Percentiles rank a stretch among this genome's conserved stretches.
These are phyloP conservation scores for Heliconius cydno DNA, from an alignment of 2,888 invertebrate species.

Conservation along the genomic window DNA sequence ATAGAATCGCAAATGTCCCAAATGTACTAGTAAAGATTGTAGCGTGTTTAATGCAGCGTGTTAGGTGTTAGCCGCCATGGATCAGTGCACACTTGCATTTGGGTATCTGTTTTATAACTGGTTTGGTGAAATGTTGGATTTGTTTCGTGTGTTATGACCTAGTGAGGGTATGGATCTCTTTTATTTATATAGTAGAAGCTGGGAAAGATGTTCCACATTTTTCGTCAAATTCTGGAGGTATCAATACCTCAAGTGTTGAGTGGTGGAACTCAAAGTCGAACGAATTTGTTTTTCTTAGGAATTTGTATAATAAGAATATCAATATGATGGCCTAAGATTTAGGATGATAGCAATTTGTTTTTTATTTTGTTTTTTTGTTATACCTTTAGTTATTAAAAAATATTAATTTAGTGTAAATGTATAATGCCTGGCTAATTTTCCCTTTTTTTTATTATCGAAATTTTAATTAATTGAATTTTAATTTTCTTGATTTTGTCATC, in stretches of 20 bases:
- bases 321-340: not conserved
- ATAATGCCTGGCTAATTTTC: not conserved
- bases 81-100: constrained; percentile 50
- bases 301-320: not conserved
- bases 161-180: too few relatives aligned
- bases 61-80: constrained; percentile 50
- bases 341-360: too few relatives aligned
- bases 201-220: too few relatives aligned
- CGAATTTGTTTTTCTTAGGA: not conserved
- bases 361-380: too few relatives aligned
- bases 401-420: too few relatives aligned
- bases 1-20: constrained; percentile 56
- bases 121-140: constrained; percentile 14
- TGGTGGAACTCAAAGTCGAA: too few relatives aligned
- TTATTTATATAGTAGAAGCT: too few relatives aligned
- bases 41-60: constrained; percentile 54
- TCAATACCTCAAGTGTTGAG: too few relatives aligned
- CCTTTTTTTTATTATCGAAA: too few relatives aligned
- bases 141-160: not conserved
- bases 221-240: too few relatives aligned
- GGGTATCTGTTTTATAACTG: constrained; percentile 32
- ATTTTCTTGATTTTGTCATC: too few relatives aligned
- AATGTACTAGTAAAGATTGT: constrained; percentile 55
- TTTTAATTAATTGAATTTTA: too few relatives aligned
- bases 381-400: not conserved